Percentiles rank a stretch among this genome's conserved stretches.
Evolutionary conservation across 2,888 invertebrate genomes (phyloP).

Genomic region (Diarsia rubi): DNA sequence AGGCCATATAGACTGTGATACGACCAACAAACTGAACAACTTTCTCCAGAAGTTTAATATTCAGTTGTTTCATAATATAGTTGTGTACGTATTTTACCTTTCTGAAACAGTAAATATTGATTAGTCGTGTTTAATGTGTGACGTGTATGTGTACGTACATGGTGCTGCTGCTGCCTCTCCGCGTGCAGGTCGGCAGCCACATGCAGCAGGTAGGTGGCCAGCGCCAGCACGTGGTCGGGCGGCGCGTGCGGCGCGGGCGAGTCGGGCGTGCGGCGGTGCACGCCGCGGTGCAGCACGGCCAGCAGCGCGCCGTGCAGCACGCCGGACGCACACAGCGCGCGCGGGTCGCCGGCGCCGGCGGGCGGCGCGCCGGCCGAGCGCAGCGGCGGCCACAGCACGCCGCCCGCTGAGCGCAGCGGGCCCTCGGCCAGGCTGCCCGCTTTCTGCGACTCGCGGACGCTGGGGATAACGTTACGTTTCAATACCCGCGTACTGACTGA

Average conservation of each 20-base stretch:
- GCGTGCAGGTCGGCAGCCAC: conserved; percentile 92
- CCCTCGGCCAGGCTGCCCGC: conserved; percentile 47
- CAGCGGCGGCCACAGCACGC: conserved; percentile 86
- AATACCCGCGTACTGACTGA: too few relatives aligned
- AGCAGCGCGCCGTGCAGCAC: conserved; percentile 92
- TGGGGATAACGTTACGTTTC: conserved; percentile 47
- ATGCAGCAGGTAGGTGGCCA: conserved; percentile 96
- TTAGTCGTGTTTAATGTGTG: too few relatives aligned
- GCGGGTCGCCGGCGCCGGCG: conserved; percentile 81
- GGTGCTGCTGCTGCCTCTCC: conserved; percentile 70
- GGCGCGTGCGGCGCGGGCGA: conserved; percentile 88
- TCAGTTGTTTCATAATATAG: too few relatives aligned
- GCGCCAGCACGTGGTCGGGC: conserved; percentile 97
- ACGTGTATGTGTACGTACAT: too few relatives aligned
- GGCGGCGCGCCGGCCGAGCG: conserved; percentile 70
- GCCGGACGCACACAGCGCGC: conserved; percentile 82
- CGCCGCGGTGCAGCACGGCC: conserved; percentile 96
- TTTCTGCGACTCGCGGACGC: conserved; percentile 85
- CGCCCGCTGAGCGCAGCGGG: conserved; percentile 40
- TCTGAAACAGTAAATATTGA: too few relatives aligned
- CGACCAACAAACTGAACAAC: too few relatives aligned
- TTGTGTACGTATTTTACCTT: too few relatives aligned
- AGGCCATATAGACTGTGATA: too few relatives aligned
- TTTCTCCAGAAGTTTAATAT: too few relatives aligned
- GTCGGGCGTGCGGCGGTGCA: conserved; percentile 93